These are phyloP conservation scores for Pogonocherus hispidulus DNA, from an alignment of 2,888 invertebrate genomes.

Conservation along the genomic window DNA sequence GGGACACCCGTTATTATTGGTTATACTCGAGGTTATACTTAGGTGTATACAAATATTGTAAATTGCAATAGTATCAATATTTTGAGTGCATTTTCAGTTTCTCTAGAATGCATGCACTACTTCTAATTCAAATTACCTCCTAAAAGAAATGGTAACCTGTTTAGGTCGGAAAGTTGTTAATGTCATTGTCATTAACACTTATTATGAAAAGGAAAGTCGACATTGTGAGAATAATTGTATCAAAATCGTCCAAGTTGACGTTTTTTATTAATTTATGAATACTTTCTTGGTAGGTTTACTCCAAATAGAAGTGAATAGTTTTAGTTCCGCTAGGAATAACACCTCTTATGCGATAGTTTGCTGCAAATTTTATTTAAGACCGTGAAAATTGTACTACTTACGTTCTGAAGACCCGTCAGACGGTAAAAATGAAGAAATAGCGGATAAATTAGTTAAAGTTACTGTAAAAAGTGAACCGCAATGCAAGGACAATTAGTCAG, in stretches of 20 bases:
- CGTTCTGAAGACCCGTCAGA: background rate
- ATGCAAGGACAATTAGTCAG: no score
- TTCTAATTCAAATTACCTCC: background rate
- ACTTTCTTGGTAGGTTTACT: slow-evolving; percentile 10
- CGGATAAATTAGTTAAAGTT: background rate
- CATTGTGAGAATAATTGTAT: background rate
- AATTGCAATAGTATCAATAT: no score
- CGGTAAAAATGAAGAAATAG: background rate
- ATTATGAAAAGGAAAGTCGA: background rate
- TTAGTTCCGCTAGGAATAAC: slow-evolving; percentile 28
- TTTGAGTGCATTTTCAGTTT: background rate
- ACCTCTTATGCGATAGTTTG: slow-evolving; percentile 23
- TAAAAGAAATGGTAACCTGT: background rate
- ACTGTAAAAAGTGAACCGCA: background rate
- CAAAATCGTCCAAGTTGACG: background rate
- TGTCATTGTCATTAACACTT: background rate
- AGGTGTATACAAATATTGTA: no score
- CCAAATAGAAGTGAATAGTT: slow-evolving; percentile 8
- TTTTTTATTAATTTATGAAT: slow-evolving; percentile 7
- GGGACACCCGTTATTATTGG: no score
- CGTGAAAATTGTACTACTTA: slow-evolving; percentile 31
- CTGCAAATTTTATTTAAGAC: slow-evolving; percentile 22
- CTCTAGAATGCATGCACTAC: background rate
- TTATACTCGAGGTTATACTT: no score
- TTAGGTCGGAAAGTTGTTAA: background rate